Conservation (phyloP, 2,797 vertebrate species). For the Lepidocolaptes lacrymiger region DNA sequence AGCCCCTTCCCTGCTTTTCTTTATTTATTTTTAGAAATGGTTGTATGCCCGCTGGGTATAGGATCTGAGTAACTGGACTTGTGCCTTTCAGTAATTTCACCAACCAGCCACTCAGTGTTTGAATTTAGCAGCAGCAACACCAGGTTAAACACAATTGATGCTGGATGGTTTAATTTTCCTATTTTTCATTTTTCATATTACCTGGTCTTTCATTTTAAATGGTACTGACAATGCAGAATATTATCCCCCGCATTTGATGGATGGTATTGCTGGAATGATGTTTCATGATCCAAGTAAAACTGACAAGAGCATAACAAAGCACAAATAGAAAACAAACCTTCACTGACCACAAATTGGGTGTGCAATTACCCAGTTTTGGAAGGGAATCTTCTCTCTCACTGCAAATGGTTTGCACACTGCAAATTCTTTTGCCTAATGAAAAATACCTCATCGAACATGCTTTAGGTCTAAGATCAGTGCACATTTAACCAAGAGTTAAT, state of each 20-base stretch:
- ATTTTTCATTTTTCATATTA: not conserved
- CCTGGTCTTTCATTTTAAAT: not conserved
- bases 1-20: not conserved
- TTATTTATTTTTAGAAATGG: not conserved
- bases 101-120: not conserved
- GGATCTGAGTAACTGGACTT: not conserved
- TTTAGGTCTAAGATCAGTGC: constrained; percentile 11
- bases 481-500: constrained; percentile 42
- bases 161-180: not conserved
- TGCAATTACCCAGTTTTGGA: not conserved
- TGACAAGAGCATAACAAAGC: not conserved
- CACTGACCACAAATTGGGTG: not conserved
- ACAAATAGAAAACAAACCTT: not conserved
- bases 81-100: not conserved
- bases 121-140: not conserved
- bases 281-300: not conserved
- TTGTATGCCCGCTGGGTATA: not conserved
- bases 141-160: not conserved
- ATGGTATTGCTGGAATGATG: not conserved
- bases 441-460: not conserved
- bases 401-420: not conserved
- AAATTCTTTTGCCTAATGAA: not conserved
- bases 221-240: not conserved
- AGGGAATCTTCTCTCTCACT: not conserved
- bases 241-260: not conserved